Base-by-base conservation (phyloP, 2,888 invertebrate species). In the Mythimna ferrago region DNA sequence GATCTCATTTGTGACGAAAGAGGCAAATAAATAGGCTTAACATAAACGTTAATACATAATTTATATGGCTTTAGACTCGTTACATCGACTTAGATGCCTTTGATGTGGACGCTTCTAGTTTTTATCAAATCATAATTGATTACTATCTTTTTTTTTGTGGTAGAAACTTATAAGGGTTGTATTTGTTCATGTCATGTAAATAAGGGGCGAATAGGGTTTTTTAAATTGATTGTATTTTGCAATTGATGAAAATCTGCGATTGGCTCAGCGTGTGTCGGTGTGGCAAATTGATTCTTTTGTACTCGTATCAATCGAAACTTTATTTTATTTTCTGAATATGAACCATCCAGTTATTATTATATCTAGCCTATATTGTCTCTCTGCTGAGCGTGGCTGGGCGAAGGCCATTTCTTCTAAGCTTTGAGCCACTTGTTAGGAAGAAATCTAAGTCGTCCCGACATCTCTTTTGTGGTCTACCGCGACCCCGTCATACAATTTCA, bases 1-100 rank as follows among this genome's bases (percentile, higher is more conserved):
- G 94, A 95, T 95, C 93, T 95, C 93, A 95, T 95, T 94, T 93
- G 91, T 89, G 88, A 86, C 90, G 88, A 89, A 90, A 91, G 90
- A 91, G 92, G 88, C 83, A 87, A 87, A 89, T 89, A 91, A 91
- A 93, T 89, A 91, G 89, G 90, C 92, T 94, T 92, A 91, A 86
- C 82, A 88, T 86, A 84, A 88, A 89, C 85, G 81, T 82, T 89
- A 87, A 82, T 82, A 85, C 67, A 84, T 84, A 85, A 83, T 86
- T 81, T 76, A 83, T 80, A 78, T 73, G 76, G 78, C 69, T 76
- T 81, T 60, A 19, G 65, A 44, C 68, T 66, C 65, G 67, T 73
- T 80, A 83, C 63, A 68, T 60, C 35, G 44, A 35, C 35, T 70
- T 66, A 78, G 32, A 54, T 48, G 26, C 41, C 81, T 86, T 86